Percentiles rank a stretch among this genome's conserved stretches.
phyloP scores from a whole-genome alignment of 2,113 vertebrate genomes.

The Propithecus coquereli region DNA sequence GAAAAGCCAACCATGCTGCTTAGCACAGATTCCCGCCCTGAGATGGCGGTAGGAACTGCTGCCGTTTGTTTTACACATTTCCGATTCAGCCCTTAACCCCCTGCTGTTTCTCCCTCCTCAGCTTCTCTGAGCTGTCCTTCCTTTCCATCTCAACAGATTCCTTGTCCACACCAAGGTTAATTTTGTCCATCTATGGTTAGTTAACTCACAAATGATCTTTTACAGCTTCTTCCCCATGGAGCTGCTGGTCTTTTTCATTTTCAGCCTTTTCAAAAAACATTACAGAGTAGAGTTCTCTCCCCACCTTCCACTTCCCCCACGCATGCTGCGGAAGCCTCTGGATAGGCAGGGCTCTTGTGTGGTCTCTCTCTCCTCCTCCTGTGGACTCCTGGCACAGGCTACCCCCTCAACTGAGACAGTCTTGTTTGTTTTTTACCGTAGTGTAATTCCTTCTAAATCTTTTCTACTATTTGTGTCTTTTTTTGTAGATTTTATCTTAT shows the following conservation, averaged over 20 bases:
- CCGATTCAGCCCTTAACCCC: background rate
- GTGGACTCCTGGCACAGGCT: background rate
- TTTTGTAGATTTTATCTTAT: background rate
- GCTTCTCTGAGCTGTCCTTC: conserved; percentile 44
- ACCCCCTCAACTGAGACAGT: rapidly evolving
- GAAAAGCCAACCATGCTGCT: background rate
- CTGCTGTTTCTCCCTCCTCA: background rate
- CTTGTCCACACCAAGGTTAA: conserved; percentile 66
- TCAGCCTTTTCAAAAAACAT: background rate
- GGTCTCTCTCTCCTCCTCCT: background rate
- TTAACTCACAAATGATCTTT: conserved; percentile 62
- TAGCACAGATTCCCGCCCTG: background rate
- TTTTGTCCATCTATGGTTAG: conserved; percentile 55
- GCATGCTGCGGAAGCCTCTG: background rate
- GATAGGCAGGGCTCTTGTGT: too few species aligned
- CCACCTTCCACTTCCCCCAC: rapidly evolving
- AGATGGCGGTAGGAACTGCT: background rate
- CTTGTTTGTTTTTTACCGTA: background rate
- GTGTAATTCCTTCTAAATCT: background rate
- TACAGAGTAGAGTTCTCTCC: too few species aligned
- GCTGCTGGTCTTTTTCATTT: background rate
- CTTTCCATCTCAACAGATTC: conserved; percentile 57
- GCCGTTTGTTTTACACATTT: background rate
- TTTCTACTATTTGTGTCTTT: background rate
- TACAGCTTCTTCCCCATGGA: conserved; percentile 27